Evolutionary conservation across 35 echinoderm and acorn worm species (phyloP).

Genomic region (Apostichopus californicus): DNA sequence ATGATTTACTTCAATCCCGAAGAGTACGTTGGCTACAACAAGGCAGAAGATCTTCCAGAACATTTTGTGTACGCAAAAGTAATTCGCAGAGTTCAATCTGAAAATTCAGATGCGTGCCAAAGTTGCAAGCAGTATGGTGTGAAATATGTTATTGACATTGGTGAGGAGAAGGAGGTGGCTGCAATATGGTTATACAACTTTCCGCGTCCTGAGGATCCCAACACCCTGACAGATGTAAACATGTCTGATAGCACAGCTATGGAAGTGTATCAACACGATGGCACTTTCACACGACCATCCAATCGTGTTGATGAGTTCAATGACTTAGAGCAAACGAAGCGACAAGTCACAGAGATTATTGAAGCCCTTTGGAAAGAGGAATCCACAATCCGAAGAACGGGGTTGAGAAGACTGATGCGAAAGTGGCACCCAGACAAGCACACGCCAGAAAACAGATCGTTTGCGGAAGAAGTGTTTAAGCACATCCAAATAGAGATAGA

Average conservation of each 20-base stretch:
- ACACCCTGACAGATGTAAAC: not conserved
- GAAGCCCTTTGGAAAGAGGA: constrained; percentile 9
- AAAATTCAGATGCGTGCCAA: no score
- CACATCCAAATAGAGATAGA: constrained; percentile 3
- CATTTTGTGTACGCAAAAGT: constrained; percentile 32
- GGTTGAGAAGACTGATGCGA: constrained; percentile 8
- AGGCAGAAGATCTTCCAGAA: not conserved
- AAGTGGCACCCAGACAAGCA: constrained; percentile 49
- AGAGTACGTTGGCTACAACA: constrained; percentile 41
- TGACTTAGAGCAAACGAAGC: not conserved
- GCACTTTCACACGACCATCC: not conserved
- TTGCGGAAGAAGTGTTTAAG: constrained; percentile 4
- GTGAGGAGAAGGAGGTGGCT: not conserved
- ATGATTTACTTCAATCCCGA: not conserved
- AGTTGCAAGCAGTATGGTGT: no score
- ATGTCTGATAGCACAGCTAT: not conserved
- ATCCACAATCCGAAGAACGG: not conserved
- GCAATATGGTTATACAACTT: constrained; percentile 16
- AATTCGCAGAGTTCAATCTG: not conserved
- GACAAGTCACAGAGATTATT: not conserved
- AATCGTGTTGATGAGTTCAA: not conserved
- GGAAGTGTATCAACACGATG: not conserved
- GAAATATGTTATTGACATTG: constrained; percentile 10
- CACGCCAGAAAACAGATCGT: not conserved
- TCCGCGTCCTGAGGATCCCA: not conserved